Conservation (phyloP, 2,888 invertebrate species). For the Lasioglossum morio region DNA sequence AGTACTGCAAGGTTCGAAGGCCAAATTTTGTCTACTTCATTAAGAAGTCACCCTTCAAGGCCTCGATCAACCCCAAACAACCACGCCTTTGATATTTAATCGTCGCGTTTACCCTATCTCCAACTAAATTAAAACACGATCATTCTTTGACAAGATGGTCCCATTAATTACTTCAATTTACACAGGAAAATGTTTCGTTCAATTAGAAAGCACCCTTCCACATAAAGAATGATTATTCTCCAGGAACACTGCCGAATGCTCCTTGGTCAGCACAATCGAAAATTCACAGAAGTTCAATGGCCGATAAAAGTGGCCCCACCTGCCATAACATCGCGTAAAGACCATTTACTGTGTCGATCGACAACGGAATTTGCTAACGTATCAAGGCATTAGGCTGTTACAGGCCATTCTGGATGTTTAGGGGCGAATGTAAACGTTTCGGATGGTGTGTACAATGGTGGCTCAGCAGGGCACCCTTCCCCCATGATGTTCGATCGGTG, state of each 20-base stretch:
- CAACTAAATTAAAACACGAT: background rate
- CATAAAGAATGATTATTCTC: background rate
- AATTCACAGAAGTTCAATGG: background rate
- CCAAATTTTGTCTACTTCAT: background rate
- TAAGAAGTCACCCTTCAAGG: background rate
- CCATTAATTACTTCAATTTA: background rate
- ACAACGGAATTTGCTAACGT: conserved; percentile 24
- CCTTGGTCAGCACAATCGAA: background rate
- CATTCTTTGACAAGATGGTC: background rate
- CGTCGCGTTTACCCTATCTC: background rate
- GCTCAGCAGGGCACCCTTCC: background rate
- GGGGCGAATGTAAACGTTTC: conserved; percentile 4
- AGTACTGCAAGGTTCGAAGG: too few relatives aligned
- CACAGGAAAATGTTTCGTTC: background rate
- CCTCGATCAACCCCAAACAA: background rate
- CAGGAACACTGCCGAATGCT: background rate
- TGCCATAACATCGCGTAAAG: background rate
- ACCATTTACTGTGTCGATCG: background rate
- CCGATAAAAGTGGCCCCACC: background rate
- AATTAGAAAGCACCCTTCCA: background rate
- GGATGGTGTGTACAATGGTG: conserved; percentile 29
- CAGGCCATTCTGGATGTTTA: conserved; percentile 13
- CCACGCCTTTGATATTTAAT: background rate
- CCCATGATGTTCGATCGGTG: conserved; percentile 10
- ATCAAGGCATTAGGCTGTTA: conserved; percentile 11